Percentiles rank a stretch among this genome's conserved stretches.
Conservation (phyloP, 2,797 vertebrate species). For the Gymnothorax reevesii region DNA sequence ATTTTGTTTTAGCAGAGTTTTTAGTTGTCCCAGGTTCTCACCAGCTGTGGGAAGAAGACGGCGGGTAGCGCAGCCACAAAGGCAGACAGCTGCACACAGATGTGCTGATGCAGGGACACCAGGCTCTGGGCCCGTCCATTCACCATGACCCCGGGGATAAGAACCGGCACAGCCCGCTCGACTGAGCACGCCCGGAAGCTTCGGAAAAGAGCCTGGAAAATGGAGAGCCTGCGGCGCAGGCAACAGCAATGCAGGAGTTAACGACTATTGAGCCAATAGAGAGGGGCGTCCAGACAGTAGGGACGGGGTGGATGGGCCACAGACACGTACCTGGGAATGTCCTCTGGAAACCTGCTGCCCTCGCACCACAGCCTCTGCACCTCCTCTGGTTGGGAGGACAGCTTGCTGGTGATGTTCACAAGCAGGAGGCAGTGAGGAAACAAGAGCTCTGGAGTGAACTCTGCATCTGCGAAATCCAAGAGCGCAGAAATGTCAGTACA, state of each 20-base stretch:
- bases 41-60: conserved; percentile 78
- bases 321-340: conserved; percentile 65
- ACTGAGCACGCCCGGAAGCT: conserved; percentile 78
- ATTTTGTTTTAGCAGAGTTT: too few relatives aligned
- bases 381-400: conserved; percentile 77
- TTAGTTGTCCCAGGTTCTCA: conserved; percentile 52
- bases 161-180: conserved; percentile 80
- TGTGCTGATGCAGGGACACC: conserved; percentile 83
- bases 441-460: conserved; percentile 70
- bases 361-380: conserved; percentile 80
- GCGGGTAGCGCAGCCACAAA: conserved; percentile 78
- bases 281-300: not conserved
- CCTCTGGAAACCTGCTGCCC: conserved; percentile 70
- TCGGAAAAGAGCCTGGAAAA: conserved; percentile 80
- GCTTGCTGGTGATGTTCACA: conserved; percentile 75
- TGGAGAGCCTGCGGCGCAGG: conserved; percentile 68
- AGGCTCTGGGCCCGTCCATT: conserved; percentile 73
- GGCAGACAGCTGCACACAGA: conserved; percentile 85
- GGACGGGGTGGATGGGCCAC: not conserved
- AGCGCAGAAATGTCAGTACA: not conserved
- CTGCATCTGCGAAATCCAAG: conserved; percentile 60
- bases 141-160: conserved; percentile 73
- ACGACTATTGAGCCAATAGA: not conserved
- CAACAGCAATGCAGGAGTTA: not conserved
- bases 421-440: conserved; percentile 85